These are phyloP conservation scores for Acleris laterana DNA, from an alignment of 2,888 invertebrate species.

Conservation along the genomic window DNA sequence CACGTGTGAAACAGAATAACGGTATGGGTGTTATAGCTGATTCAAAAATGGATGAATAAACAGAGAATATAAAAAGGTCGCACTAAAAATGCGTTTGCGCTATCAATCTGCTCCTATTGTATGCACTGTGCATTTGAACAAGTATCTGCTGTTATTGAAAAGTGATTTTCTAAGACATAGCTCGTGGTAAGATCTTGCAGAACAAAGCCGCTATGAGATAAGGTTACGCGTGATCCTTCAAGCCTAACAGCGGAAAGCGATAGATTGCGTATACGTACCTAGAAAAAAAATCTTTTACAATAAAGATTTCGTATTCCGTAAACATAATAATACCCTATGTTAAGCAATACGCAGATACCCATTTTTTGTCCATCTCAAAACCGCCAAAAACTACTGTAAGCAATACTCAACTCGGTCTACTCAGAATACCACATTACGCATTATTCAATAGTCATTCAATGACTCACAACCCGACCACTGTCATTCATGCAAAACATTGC, in stretches of 20 bases:
- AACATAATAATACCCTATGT: constrained; percentile 44
- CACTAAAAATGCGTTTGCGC: too few species aligned
- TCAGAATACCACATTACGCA: constrained; percentile 54
- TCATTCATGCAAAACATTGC: constrained; percentile 71
- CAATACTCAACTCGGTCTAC: constrained; percentile 59
- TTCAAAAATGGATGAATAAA: background rate
- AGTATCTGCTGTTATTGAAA: too few species aligned
- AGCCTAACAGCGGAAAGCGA: constrained; percentile 59
- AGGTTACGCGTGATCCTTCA: constrained; percentile 4
- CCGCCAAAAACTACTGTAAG: constrained; percentile 77
- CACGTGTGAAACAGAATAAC: constrained; percentile 81
- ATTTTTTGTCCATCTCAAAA: constrained; percentile 50
- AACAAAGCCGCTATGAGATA: constrained; percentile 18
- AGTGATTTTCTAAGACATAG: constrained; percentile 11
- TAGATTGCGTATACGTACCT: constrained; percentile 55
- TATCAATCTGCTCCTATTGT: too few species aligned
- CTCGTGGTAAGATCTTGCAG: constrained; percentile 20
- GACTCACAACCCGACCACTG: constrained; percentile 58
- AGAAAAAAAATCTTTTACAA: constrained; percentile 50
- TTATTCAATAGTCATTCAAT: constrained; percentile 52
- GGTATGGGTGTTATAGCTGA: constrained; percentile 61
- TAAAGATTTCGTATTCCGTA: constrained; percentile 32
- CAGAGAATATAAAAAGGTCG: background rate
- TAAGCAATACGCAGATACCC: constrained; percentile 64
- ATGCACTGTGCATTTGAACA: too few species aligned